These are phyloP conservation scores for Heliopora coerulea DNA, from an alignment of 92 coral and sea anemone genomes.

Conservation along the genomic window DNA sequence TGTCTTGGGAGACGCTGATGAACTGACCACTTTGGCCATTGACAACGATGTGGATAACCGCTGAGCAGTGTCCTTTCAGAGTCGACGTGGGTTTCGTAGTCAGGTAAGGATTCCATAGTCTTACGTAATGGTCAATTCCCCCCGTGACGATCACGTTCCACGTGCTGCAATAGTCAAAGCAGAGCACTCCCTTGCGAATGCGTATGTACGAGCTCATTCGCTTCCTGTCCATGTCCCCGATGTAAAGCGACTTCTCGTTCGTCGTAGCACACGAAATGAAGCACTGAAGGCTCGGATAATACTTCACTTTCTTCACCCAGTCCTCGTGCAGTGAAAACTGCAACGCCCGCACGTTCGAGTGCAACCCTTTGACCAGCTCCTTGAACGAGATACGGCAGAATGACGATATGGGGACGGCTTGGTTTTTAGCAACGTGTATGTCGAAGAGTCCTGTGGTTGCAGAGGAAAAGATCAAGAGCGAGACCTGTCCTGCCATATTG, in stretches of 20 bases:
- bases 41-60: slow-evolving; percentile 83
- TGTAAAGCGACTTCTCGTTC: slow-evolving; percentile 77
- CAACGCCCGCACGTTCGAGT: slow-evolving; percentile 72
- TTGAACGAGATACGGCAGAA: slow-evolving; percentile 72
- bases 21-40: slow-evolving; percentile 95
- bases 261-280: slow-evolving; percentile 97
- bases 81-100: slow-evolving; percentile 91
- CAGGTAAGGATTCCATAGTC: slow-evolving; percentile 96
- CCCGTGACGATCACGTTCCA: slow-evolving; percentile 99
- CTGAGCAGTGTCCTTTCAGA: slow-evolving; percentile 90
- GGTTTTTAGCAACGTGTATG: slow-evolving; percentile 36
- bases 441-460: slow-evolving; percentile 59
- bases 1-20: slow-evolving; percentile 97
- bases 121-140: slow-evolving; percentile 83
- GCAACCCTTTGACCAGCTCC: slow-evolving; percentile 80
- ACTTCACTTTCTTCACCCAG: slow-evolving; percentile 97
- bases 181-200: slow-evolving; percentile 94
- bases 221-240: slow-evolving; percentile 52
- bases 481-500: slow-evolving; percentile 83
- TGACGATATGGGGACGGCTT: slow-evolving; percentile 32
- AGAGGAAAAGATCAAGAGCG: slow-evolving; percentile 71
- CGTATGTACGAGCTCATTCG: slow-evolving; percentile 78
- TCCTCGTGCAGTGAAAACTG: slow-evolving; percentile 85
- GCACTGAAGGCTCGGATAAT: slow-evolving; percentile 91
- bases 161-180: slow-evolving; percentile 97